Evolutionary conservation across 2,797 vertebrate genomes (phyloP), one percentile per base, ranked within the genome.

Genomic region (Chaenodraco wilsoni): DNA sequence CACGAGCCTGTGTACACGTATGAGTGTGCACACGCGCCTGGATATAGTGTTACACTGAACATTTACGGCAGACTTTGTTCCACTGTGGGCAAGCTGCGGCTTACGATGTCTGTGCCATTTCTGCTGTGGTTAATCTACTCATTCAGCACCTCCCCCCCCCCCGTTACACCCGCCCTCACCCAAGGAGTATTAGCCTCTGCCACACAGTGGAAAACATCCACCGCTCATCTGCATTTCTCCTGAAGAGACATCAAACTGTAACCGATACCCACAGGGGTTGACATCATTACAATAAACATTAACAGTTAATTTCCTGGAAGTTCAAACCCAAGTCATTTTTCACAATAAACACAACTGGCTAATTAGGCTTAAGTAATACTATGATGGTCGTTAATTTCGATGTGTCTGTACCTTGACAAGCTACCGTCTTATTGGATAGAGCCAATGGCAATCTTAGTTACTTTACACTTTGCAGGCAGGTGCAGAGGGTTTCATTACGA

Each of bases 21-120:
- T 2, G 50, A 63, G 59, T 1, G n/a, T 57, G 21, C 68, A 62
- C 73, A 79, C 70, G 66, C 15, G 67, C 44, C 52, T 63, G 61
- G 59, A 82, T 91, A 89, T 93, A 81, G 57, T 76, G 77, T 95
- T 92, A 87, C 91, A 81, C 2, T 59, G 78, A 89, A 86, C 84
- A 84, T 90, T 66, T 67, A 63, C 76, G 79, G 80, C 73, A 83
- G 88, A 91, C 87, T 88, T 92, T 88, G 84, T 92, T 93, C 89
- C 88, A 91, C 83, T 92, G 78, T 51, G 89, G 89, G 84, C 65
- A 84, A 60, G 51, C 72, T 82, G 81, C 40, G 86, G 88, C 78
- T 83, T 65, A 62, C 37, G 58, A 44, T 70, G 70, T 81, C 86
- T 73, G 78, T 84, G 90, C 82, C 88, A 87, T 89, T 90, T 83